Percentiles rank a stretch among this genome's conserved stretches.
phyloP scores from a whole-genome alignment of 2,888 invertebrate genomes.

The Gymnocheta viridis region DNA sequence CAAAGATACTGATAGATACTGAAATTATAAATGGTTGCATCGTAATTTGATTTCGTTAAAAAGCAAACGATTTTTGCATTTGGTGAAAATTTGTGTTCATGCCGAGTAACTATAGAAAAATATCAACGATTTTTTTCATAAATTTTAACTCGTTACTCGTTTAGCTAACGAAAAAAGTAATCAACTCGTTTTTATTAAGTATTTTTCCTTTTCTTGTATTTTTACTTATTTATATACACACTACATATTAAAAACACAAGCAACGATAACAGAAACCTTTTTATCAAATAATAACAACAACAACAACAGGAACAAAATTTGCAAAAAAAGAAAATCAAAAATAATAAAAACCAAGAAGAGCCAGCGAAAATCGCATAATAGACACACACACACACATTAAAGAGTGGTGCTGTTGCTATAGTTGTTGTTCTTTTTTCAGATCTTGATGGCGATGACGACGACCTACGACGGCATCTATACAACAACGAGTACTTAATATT shows the following conservation, averaged over 20 bases:
- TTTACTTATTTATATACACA: slow-evolving; percentile 1
- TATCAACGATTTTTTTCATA: slow-evolving; percentile 12
- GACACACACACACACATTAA: slow-evolving; percentile 46
- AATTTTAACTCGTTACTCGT: slow-evolving; percentile 66
- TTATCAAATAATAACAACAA: slow-evolving; percentile 43
- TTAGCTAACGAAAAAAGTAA: slow-evolving; percentile 48
- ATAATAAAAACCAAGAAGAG: slow-evolving; percentile 33
- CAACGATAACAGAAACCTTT: slow-evolving; percentile 42
- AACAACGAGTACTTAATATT: slow-evolving; percentile 65
- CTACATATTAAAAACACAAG: slow-evolving; percentile 29
- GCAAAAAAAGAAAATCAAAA: slow-evolving; percentile 60
- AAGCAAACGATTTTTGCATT: not conserved
- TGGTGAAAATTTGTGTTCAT: slow-evolving; percentile 11
- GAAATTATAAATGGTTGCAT: not conserved
- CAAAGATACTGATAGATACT: too few species aligned
- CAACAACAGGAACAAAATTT: slow-evolving; percentile 52
- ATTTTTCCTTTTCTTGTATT: slow-evolving; percentile 20
- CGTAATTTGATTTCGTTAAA: not conserved
- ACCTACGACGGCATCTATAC: slow-evolving; percentile 66
- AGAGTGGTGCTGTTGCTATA: slow-evolving; percentile 41
- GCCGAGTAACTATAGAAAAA: not conserved
- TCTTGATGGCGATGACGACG: slow-evolving; percentile 55
- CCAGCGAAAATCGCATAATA: slow-evolving; percentile 58
- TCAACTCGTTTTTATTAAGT: slow-evolving; percentile 60
- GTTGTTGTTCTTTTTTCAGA: slow-evolving; percentile 46